Percentiles rank a stretch among this genome's conserved stretches.
phyloP scores from a whole-genome alignment of 1,140 invertebrate species.

The Neomicropteryx cornuta region DNA sequence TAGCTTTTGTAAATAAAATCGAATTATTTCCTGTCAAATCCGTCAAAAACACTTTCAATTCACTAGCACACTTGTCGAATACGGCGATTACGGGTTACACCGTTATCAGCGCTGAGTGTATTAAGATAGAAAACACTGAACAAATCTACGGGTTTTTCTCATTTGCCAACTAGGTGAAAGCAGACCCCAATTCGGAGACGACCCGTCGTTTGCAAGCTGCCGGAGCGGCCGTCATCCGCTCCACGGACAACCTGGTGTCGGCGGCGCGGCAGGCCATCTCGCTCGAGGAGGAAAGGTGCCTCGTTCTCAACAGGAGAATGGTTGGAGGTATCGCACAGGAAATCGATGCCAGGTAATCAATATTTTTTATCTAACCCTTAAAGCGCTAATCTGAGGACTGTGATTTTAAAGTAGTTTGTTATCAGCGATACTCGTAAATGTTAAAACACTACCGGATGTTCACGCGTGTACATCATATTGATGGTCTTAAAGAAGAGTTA shows the following conservation, averaged over 20 bases:
- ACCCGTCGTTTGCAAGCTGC: conserved; percentile 90
- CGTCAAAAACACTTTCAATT: too few relatives aligned
- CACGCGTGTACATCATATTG: too few relatives aligned
- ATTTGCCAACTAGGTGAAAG: conserved; percentile 55
- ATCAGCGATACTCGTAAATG: too few relatives aligned
- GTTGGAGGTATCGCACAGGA: conserved; percentile 90
- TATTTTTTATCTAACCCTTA: conserved; percentile 71
- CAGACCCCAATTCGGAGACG: conserved; percentile 87
- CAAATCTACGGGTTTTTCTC: too few relatives aligned
- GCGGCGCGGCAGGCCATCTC: conserved; percentile 90
- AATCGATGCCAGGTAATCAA: conserved; percentile 72
- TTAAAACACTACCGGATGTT: too few relatives aligned
- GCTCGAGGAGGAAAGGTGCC: conserved; percentile 78
- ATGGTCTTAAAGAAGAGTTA: background rate
- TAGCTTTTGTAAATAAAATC: too few relatives aligned
- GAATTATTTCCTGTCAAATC: too few relatives aligned
- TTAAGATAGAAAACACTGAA: too few relatives aligned
- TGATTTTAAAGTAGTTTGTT: too few relatives aligned
- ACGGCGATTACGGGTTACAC: too few relatives aligned
- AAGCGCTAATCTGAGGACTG: conserved; percentile 81
- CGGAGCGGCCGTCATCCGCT: conserved; percentile 94
- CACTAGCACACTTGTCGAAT: too few relatives aligned
- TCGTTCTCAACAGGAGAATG: conserved; percentile 84
- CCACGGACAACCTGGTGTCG: conserved; percentile 92
- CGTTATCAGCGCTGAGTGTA: too few relatives aligned